Evolutionary conservation across 2,797 vertebrate species (phyloP), one percentile per base, ranked within the genome.

Genomic region (Chelon auratus): DNA sequence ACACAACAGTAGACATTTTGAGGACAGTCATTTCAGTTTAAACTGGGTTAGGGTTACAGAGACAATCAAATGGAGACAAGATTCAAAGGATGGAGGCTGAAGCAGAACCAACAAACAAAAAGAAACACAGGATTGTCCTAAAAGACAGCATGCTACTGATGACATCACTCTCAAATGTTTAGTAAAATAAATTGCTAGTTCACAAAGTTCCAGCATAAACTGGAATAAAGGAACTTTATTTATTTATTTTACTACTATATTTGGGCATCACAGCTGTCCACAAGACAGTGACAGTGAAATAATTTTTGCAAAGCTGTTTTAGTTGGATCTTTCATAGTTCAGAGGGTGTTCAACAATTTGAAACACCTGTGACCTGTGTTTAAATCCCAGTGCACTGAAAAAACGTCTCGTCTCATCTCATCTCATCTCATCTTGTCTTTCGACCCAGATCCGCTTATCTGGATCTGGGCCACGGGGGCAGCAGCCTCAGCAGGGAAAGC

Each of bases 351-450:
- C 7, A 6, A 33, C 30, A 33, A 6, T 33, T 33, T 33, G 7
- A 33, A 33, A 33, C 30, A 17, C 11, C 5, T 45, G 37, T 55
- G 26, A 60, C 22, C 26, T 56, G 26, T 76, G 42, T 18, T 63
- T 5, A 59, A 42, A 43, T 43, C 42, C 42, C 15, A 43, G 14
- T 7, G 30, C 30, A 33, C 30, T 33, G 30, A 33, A 33, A 33
- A 33, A 33, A 7, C 3, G 24, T 26, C 24, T 4, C 24, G 3
- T 26, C 24, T 26, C 24, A 26, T 26, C 24, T 26, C 24, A 4
- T 26, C 24, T 26, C 24, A 26, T 26, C 24, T 26, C 22, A 22
- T 22, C 22, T 22, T 2, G 22, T 22, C 22, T 22, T 22, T 22
- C 22, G 22, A 22, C 22, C 22, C 22, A 22, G 22, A 22, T 22